A percentile compares a stretch with the other conserved stretches of the same genome.
Conservation (phyloP, 2,797 vertebrate species). For the Neoniphon sammara region DNA sequence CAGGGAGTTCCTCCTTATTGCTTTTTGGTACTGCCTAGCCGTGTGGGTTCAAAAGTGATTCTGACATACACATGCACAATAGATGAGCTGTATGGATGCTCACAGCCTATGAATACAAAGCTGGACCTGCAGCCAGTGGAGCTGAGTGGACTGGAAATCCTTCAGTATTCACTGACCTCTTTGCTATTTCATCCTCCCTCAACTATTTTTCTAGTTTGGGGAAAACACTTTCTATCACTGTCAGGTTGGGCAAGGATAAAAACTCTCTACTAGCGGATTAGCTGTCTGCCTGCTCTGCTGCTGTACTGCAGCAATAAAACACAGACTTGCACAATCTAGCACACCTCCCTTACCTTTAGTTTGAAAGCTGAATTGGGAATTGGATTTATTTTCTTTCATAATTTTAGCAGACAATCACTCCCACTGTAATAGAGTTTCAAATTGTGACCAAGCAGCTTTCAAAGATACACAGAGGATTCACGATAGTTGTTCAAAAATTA, state of each 20-base stretch:
- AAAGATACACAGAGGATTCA: constrained; percentile 39
- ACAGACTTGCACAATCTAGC: constrained; percentile 65
- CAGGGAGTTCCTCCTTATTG: constrained; percentile 78
- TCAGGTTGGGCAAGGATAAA: constrained; percentile 82
- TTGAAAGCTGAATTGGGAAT: constrained; percentile 72
- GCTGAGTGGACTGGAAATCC: constrained; percentile 70
- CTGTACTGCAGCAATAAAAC: constrained; percentile 81
- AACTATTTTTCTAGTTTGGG: constrained; percentile 87
- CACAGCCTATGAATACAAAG: constrained; percentile 78
- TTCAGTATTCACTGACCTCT: constrained; percentile 84
- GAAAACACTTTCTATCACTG: constrained; percentile 89
- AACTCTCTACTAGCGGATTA: constrained; percentile 81
- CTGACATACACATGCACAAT: constrained; percentile 80
- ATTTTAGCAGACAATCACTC: constrained; percentile 72
- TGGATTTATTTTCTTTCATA: constrained; percentile 76
- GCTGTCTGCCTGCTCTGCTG: constrained; percentile 77
- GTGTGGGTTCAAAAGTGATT: constrained; percentile 74
- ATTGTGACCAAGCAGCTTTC: constrained; percentile 48
- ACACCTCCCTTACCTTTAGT: constrained; percentile 73
- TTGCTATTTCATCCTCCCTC: constrained; percentile 83
- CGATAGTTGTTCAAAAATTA: constrained; percentile 43
- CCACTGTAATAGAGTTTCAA: constrained; percentile 60
- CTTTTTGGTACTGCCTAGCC: constrained; percentile 67
- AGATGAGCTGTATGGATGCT: constrained; percentile 76
- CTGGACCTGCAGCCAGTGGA: constrained; percentile 67